phyloP scores from a whole-genome alignment of 2,113 vertebrate genomes.

The Chionodraco myersi region DNA sequence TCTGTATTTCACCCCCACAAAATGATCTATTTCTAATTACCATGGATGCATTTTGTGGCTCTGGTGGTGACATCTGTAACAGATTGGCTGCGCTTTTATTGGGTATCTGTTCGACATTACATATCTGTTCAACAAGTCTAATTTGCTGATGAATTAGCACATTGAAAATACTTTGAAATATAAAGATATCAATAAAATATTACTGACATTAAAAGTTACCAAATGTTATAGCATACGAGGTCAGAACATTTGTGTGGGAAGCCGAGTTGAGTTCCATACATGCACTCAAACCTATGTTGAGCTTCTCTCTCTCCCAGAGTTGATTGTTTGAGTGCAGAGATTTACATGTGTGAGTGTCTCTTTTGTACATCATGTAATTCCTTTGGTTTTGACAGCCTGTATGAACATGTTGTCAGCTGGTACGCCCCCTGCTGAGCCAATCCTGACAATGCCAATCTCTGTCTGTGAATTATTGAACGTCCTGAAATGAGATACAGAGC shows the following conservation, averaged over 20 bases:
- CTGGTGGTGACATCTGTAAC: neutral
- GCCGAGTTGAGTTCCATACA: neutral
- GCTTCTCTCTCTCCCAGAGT: constrained; percentile 2
- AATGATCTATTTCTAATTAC: neutral
- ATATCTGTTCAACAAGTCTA: neutral
- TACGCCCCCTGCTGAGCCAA: constrained; percentile 69
- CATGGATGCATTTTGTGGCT: neutral
- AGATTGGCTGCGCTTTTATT: neutral
- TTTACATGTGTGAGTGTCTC: constrained; percentile 27
- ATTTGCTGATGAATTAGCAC: constrained; percentile 9
- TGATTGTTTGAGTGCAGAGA: constrained; percentile 22
- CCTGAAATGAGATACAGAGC: constrained; percentile 47
- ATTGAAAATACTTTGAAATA: neutral
- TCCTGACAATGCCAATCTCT: constrained; percentile 35
- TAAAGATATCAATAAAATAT: neutral
- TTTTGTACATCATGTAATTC: constrained; percentile 61
- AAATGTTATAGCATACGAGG: neutral
- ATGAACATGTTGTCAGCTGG: constrained; percentile 68
- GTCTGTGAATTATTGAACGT: constrained; percentile 78
- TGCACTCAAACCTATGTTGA: neutral
- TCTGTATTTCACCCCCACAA: neutral
- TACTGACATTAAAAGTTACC: neutral
- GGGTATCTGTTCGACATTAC: neutral
- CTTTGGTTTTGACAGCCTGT: constrained; percentile 57
- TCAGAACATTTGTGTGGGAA: constrained; percentile 1